Percentiles rank a stretch among this genome's conserved stretches.
Conservation (phyloP, 64 coral and sea anemone species). For the Orbicella faveolata region DNA sequence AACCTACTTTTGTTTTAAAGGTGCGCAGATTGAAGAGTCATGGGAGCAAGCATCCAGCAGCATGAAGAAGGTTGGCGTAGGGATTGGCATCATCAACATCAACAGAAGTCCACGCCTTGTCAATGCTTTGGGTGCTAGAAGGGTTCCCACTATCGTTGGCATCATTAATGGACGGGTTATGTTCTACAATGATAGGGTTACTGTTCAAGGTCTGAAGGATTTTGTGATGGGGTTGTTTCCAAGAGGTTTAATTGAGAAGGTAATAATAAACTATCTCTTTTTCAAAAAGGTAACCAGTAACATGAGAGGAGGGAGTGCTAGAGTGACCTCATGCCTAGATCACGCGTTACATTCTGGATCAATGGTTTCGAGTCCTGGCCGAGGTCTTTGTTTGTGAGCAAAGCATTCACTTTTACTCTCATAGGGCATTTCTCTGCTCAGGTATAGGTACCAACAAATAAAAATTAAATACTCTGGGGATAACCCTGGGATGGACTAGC, state of each 20-base stretch:
- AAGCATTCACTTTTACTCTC: too few relatives aligned
- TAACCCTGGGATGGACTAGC: too few relatives aligned
- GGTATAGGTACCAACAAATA: too few relatives aligned
- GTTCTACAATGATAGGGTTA: slow-evolving; percentile 58
- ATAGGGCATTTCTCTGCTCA: too few relatives aligned
- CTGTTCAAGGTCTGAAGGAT: slow-evolving; percentile 53
- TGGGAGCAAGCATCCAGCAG: slow-evolving; percentile 77
- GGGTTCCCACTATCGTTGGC: slow-evolving; percentile 82
- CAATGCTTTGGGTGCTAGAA: slow-evolving; percentile 42
- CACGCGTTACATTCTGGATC: too few relatives aligned
- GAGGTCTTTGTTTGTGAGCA: too few relatives aligned
- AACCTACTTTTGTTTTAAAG: slow-evolving; percentile 13
- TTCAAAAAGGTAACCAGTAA: too few relatives aligned
- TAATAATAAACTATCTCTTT: not conserved
- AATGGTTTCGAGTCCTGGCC: too few relatives aligned
- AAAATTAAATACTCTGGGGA: too few relatives aligned
- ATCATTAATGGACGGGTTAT: slow-evolving; percentile 74
- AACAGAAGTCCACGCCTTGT: slow-evolving; percentile 75
- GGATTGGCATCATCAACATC: slow-evolving; percentile 62
- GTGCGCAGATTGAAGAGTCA: slow-evolving; percentile 69
- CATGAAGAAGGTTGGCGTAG: slow-evolving; percentile 75
- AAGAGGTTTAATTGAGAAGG: slow-evolving; percentile 59
- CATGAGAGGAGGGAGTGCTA: too few relatives aligned
- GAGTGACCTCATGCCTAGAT: too few relatives aligned
- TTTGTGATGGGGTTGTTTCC: slow-evolving; percentile 76